phyloP scores from a whole-genome alignment of 2,888 invertebrate species.

The Entomobrya multifasciata region DNA sequence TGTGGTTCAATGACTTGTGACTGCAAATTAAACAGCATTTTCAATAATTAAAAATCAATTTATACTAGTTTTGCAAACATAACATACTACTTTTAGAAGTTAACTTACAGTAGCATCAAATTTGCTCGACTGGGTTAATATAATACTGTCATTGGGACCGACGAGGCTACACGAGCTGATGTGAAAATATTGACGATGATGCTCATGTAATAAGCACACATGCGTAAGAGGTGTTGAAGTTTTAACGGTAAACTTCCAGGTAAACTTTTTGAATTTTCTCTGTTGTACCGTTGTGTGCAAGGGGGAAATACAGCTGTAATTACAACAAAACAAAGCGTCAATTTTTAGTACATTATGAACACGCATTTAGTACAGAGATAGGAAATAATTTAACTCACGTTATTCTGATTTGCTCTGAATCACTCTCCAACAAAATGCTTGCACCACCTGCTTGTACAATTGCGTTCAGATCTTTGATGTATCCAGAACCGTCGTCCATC shows the following conservation, averaged over 20 bases:
- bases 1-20: slow-evolving; percentile 73
- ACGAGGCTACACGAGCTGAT: slow-evolving; percentile 76
- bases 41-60: neutral
- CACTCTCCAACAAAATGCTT: slow-evolving; percentile 70
- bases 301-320: slow-evolving; percentile 73
- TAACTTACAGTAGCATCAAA: slow-evolving; percentile 31
- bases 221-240: slow-evolving; percentile 71
- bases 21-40: slow-evolving; percentile 23
- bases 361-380: slow-evolving; percentile 2
- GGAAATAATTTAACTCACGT: slow-evolving; percentile 66
- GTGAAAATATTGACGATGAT: slow-evolving; percentile 78
- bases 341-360: neutral
- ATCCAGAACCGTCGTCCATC: slow-evolving; percentile 70
- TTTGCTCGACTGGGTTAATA: slow-evolving; percentile 65
- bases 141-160: slow-evolving; percentile 70
- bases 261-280: slow-evolving; percentile 73
- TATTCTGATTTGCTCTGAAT: slow-evolving; percentile 70
- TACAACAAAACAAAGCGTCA: neutral
- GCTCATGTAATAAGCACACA: slow-evolving; percentile 77
- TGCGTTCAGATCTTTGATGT: slow-evolving; percentile 70
- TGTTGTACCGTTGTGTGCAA: slow-evolving; percentile 69
- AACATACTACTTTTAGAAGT: neutral
- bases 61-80: neutral
- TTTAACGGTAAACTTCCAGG: slow-evolving; percentile 77
- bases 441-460: slow-evolving; percentile 63